Conservation (phyloP, 1,140 invertebrate genomes). For the Bombus cullumanus region DNA sequence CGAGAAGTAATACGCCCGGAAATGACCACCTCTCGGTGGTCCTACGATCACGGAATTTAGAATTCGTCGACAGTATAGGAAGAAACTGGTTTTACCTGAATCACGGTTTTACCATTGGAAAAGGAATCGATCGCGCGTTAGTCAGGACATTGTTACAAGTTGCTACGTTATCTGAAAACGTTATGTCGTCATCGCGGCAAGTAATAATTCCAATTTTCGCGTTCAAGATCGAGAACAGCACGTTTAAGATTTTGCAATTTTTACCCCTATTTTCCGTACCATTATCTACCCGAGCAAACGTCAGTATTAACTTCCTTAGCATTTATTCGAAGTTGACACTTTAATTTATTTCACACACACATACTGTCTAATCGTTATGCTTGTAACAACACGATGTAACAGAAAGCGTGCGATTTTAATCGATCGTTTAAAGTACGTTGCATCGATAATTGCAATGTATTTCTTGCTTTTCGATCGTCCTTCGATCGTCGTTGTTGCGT, state of each 20-base stretch:
- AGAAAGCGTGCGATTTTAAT: too few relatives aligned
- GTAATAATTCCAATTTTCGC: conserved; percentile 3
- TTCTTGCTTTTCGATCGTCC: too few relatives aligned
- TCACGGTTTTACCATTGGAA: conserved; percentile 5
- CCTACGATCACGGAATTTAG: conserved; percentile 5
- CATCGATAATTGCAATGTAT: too few relatives aligned
- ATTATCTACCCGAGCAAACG: neutral
- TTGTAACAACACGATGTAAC: too few relatives aligned
- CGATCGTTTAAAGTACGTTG: too few relatives aligned
- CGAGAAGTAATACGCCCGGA: conserved; percentile 51
- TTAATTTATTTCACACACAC: neutral
- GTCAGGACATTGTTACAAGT: neutral
- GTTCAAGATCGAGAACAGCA: neutral
- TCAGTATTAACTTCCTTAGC: too few relatives aligned
- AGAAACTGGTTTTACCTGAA: conserved; percentile 32
- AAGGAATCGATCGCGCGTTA: conserved; percentile 13
- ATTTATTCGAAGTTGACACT: neutral
- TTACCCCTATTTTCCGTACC: neutral
- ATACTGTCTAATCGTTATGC: too few relatives aligned
- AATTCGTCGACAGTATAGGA: conserved; percentile 10
- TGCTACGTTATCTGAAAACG: conserved; percentile 4
- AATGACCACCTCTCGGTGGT: conserved; percentile 28
- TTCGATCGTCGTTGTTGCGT: neutral
- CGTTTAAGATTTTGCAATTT: neutral
- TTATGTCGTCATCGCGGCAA: neutral